A percentile compares a stretch with the other conserved stretches of the same genome.
phyloP scores from a whole-genome alignment of 2,888 invertebrate genomes.

The Macaria liturata region DNA sequence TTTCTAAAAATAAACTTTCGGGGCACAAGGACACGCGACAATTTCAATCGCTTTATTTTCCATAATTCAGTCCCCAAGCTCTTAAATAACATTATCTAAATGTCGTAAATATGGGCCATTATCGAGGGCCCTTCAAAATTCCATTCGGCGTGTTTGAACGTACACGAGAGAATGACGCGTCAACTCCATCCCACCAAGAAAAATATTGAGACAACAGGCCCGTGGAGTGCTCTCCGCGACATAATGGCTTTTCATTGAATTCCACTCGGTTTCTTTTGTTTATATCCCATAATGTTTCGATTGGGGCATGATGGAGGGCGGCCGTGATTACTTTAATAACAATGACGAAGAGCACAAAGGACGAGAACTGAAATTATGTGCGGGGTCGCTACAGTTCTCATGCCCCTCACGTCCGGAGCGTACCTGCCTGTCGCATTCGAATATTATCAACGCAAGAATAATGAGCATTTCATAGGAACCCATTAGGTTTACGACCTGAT shows the following conservation, averaged over 20 bases:
- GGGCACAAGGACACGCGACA: constrained; percentile 49
- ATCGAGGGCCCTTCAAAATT: constrained; percentile 78
- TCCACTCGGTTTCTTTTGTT: constrained; percentile 81
- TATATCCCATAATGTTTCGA: constrained; percentile 82
- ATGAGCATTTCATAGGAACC: constrained; percentile 70
- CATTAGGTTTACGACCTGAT: constrained; percentile 62
- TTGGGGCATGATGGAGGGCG: constrained; percentile 78
- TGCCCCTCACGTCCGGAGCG: constrained; percentile 76
- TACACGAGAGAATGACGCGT: constrained; percentile 74
- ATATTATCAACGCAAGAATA: constrained; percentile 74
- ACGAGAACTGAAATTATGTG: constrained; percentile 76
- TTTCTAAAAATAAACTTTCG: constrained; percentile 17
- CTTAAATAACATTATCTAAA: constrained; percentile 77
- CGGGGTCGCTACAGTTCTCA: constrained; percentile 72
- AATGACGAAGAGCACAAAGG: constrained; percentile 77
- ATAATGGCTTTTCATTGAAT: constrained; percentile 83
- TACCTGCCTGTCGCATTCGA: constrained; percentile 69
- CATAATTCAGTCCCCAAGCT: constrained; percentile 65
- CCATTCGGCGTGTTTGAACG: constrained; percentile 76
- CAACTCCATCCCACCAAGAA: constrained; percentile 77
- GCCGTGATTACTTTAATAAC: constrained; percentile 82
- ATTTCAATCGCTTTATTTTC: constrained; percentile 62
- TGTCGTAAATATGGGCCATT: constrained; percentile 80
- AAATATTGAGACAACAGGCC: constrained; percentile 81
- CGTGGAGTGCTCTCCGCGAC: constrained; percentile 74